Evolutionary conservation across 1,140 invertebrate species (phyloP).

Genomic region (Drosophila bifasciata): DNA sequence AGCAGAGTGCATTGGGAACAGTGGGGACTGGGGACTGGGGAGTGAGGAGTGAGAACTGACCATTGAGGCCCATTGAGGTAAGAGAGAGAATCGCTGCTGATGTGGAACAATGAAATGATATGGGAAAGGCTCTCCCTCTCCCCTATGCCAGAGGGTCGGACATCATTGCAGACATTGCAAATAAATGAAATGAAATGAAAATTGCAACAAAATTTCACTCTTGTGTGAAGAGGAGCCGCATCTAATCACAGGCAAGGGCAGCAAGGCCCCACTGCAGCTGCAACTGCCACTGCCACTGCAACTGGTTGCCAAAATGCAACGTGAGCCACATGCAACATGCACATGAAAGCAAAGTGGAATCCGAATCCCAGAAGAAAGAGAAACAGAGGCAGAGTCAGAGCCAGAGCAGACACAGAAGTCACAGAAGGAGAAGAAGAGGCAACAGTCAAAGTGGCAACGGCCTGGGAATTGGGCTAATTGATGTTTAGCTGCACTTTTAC

Average conservation of each 20-base stretch:
- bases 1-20: slow-evolving; percentile 48
- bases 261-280: slow-evolving; percentile 17
- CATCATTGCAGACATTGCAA: slow-evolving; percentile 25
- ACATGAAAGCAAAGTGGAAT: slow-evolving; percentile 52
- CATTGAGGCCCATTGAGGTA: slow-evolving; percentile 4
- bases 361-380: slow-evolving; percentile 15
- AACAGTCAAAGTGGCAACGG: slow-evolving; percentile 62
- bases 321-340: slow-evolving; percentile 69
- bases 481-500: slow-evolving; percentile 82
- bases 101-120: slow-evolving; percentile 63
- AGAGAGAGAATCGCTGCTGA: background rate
- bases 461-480: slow-evolving; percentile 82
- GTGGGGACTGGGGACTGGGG: too few species aligned
- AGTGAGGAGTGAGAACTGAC: slow-evolving; percentile 30
- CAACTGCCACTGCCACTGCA: slow-evolving; percentile 28
- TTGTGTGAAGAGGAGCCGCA: slow-evolving; percentile 70
- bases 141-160: slow-evolving; percentile 33
- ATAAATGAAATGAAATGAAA: slow-evolving; percentile 75
- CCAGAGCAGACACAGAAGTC: slow-evolving; percentile 43
- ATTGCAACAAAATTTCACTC: slow-evolving; percentile 77
- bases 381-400: slow-evolving; percentile 15
- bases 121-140: slow-evolving; percentile 52
- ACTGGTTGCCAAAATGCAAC: slow-evolving; percentile 70
- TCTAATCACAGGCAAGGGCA: slow-evolving; percentile 76
- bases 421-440: slow-evolving; percentile 29